A percentile compares a stretch with the other conserved stretches of the same genome.
phyloP scores from a whole-genome alignment of 2,888 invertebrate genomes.

The Tetragonula carbonaria region DNA sequence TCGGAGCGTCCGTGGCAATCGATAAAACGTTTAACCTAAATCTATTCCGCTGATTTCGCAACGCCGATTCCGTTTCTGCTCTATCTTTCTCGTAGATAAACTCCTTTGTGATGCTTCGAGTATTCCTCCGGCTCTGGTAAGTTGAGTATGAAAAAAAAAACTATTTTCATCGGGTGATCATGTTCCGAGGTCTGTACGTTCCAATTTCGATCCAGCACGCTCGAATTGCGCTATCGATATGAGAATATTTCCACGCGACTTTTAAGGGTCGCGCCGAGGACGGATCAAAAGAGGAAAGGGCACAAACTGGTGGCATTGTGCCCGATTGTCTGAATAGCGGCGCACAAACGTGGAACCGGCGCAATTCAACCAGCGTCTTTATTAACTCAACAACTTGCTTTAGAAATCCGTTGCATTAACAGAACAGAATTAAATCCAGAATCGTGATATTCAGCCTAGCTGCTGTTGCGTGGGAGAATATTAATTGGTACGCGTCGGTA shows the following conservation, averaged over 20 bases:
- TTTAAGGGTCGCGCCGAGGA: conserved; percentile 15
- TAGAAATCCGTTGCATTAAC: conserved; percentile 40
- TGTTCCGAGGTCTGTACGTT: not conserved
- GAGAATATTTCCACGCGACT: not conserved
- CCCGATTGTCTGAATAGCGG: conserved; percentile 30
- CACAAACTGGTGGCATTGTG: conserved; percentile 40
- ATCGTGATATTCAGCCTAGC: not conserved
- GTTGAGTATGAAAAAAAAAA: not conserved
- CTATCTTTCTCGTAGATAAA: conserved; percentile 1
- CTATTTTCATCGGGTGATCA: not conserved
- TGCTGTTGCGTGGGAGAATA: not conserved
- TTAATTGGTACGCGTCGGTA: conserved; percentile 22
- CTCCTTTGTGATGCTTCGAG: not conserved
- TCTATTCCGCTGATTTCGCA: conserved; percentile 39
- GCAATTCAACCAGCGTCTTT: conserved; percentile 41
- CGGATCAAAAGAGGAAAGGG: conserved; percentile 8
- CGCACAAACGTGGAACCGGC: conserved; percentile 6
- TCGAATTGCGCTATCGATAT: not conserved
- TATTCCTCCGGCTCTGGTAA: not conserved
- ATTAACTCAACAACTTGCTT: conserved; percentile 53
- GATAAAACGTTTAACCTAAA: conserved; percentile 59
- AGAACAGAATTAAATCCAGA: conserved; percentile 30
- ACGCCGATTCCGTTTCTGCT: not conserved
- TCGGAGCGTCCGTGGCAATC: conserved; percentile 30
- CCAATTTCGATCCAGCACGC: not conserved